phyloP scores from a whole-genome alignment of 1,140 invertebrate species.

The Bombus vancouverensis region DNA sequence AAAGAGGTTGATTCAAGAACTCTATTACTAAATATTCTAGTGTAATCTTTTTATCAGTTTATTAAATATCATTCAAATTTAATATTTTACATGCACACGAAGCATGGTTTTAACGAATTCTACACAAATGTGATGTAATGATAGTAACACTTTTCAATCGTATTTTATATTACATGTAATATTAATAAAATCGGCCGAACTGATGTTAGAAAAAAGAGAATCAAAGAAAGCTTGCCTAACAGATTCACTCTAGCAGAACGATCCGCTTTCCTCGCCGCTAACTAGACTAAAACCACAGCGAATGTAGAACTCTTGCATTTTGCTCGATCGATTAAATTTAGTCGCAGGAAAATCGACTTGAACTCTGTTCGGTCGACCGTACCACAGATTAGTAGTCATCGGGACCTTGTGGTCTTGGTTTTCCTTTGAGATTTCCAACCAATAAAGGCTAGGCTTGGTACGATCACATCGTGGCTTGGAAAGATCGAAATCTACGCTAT shows the following conservation, averaged over 20 bases:
- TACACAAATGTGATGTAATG: no score
- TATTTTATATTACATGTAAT: no score
- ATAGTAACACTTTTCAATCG: no score
- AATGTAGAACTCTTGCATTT: constrained; percentile 47
- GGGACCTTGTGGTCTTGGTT: constrained; percentile 68
- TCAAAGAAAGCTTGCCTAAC: not conserved
- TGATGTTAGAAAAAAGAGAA: not conserved
- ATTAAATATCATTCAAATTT: no score
- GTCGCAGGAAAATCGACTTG: constrained; percentile 69
- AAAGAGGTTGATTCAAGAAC: no score
- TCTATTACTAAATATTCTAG: no score
- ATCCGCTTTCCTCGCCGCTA: not conserved
- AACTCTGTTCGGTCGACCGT: constrained; percentile 71
- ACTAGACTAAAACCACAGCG: constrained; percentile 6
- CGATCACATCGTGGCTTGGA: constrained; percentile 69
- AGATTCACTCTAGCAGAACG: not conserved
- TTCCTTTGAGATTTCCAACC: constrained; percentile 73
- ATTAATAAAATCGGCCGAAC: no score
- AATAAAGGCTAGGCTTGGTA: constrained; percentile 62
- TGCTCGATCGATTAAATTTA: constrained; percentile 67
- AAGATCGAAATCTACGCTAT: constrained; percentile 68
- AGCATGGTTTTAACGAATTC: no score
- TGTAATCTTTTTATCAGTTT: no score
- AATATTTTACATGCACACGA: no score
- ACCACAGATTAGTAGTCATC: constrained; percentile 69